These are phyloP conservation scores for Cataglyphis altisquamis DNA, from an alignment of 2,888 invertebrate species.

Conservation along the genomic window DNA sequence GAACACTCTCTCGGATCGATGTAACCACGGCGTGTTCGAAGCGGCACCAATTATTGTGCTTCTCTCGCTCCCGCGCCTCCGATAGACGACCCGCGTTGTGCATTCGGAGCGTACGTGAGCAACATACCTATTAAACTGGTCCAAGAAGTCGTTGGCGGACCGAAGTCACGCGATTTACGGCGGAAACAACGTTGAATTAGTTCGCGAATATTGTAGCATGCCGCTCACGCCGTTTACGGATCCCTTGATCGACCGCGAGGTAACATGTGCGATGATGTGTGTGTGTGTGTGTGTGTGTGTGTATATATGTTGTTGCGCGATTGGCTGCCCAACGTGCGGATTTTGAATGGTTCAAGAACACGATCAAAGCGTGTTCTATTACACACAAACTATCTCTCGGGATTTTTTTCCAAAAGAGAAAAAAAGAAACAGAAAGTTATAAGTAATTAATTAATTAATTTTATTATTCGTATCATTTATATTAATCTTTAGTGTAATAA, in stretches of 20 bases:
- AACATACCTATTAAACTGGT: slow-evolving; percentile 66
- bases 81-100: slow-evolving; percentile 65
- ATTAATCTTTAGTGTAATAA: background rate
- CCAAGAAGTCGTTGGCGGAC: slow-evolving; percentile 67
- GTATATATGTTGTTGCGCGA: background rate
- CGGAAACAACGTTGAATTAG: slow-evolving; percentile 63
- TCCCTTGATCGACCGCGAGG: slow-evolving; percentile 20
- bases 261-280: background rate
- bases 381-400: too few relatives aligned
- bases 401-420: background rate
- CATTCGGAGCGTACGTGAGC: slow-evolving; percentile 72
- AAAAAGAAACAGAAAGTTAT: background rate
- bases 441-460: background rate
- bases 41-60: slow-evolving; percentile 68
- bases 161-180: slow-evolving; percentile 71
- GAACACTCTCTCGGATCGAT: slow-evolving; percentile 44
- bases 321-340: background rate
- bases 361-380: background rate
- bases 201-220: slow-evolving; percentile 42
- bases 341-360: slow-evolving; percentile 12
- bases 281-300: too few relatives aligned
- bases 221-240: slow-evolving; percentile 50
- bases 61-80: slow-evolving; percentile 50
- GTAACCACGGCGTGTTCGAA: slow-evolving; percentile 44
- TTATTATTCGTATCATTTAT: background rate